A percentile compares a stretch with the other conserved stretches of the same genome.
Conservation (phyloP, 2,797 vertebrate genomes). For the Distichodus sexfasciatus region DNA sequence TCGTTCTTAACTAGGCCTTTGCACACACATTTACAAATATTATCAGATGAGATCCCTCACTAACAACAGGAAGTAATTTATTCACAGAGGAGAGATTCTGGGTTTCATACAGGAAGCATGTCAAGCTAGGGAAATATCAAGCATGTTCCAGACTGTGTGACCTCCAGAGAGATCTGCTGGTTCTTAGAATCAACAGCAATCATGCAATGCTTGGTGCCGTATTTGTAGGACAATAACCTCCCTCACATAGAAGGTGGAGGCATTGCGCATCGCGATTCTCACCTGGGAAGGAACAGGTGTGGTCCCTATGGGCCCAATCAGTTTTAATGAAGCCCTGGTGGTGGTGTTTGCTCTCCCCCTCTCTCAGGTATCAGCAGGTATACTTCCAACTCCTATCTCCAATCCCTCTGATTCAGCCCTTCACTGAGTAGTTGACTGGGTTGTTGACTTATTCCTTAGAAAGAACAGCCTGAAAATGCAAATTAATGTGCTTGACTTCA, state of each 20-base stretch:
- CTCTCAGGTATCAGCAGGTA: slow-evolving; percentile 53
- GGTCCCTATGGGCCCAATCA: slow-evolving; percentile 75
- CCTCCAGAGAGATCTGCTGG: slow-evolving; percentile 28
- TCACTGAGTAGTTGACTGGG: not conserved
- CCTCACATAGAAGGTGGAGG: slow-evolving; percentile 22
- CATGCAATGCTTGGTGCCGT: slow-evolving; percentile 20
- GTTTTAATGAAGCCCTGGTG: slow-evolving; percentile 84
- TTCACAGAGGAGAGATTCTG: not conserved
- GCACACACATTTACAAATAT: not conserved
- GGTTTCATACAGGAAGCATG: slow-evolving; percentile 7
- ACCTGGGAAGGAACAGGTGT: slow-evolving; percentile 77
- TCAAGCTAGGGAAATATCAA: slow-evolving; percentile 15
- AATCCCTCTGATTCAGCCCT: slow-evolving; percentile 37
- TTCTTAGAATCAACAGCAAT: slow-evolving; percentile 38
- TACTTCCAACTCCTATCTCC: slow-evolving; percentile 24
- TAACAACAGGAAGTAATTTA: not conserved
- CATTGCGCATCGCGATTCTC: slow-evolving; percentile 40
- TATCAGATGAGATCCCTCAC: not conserved
- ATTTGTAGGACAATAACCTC: slow-evolving; percentile 36
- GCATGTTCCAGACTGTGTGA: slow-evolving; percentile 5
- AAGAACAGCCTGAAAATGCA: not conserved
- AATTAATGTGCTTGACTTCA: not conserved
- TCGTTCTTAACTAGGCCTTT: too few species aligned
- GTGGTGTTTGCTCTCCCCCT: slow-evolving; percentile 50
- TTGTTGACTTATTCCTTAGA: too few species aligned